Base-by-base conservation (phyloP, 23 tunicate species). In the Halocynthia roretzi region DNA sequence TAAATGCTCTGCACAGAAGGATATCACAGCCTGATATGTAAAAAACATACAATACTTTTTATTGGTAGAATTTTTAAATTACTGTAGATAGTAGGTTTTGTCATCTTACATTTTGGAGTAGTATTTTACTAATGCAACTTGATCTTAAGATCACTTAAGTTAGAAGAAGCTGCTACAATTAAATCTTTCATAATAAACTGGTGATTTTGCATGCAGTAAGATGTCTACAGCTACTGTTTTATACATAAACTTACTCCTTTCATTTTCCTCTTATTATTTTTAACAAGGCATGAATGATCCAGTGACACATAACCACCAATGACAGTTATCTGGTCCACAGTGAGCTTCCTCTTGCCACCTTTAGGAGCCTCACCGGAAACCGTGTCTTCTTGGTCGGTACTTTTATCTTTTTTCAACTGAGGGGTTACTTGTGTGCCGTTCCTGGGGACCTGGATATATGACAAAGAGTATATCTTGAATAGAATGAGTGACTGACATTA, bases 291-390 rank as follows among this genome's bases (percentile, higher is more conserved):
- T 14, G 84, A 78, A n/a, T 63, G 79, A 8, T 76, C 84, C 70
- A 91, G 76, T 62, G 88, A 80, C 15, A 91, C 87, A 71, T 91
- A 91, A 20, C 97, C 97, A 7, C 97, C 97, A 50, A 91, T 82
- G 8, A 91, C 97, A 62, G 71, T 72, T 65, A 91, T 91, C 65
- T 91, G 97, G 62, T 91, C 97, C 56, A 87, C 97, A 51, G 83
- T 82, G 23, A 75, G 75, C 73, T 91, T 91, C n/a, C 97, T 56
- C 52, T 88, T 88, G 53, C 93, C 93, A n/a, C 60, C 61, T 31
- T 76, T 10, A 8, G 68, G 74, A 20, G 79, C 54, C 8, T 70
- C 92, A 48, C 57, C 85, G 9, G 57, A 70, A 19, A 51, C 78
- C 0, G 82, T 58, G 55, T 58, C 50, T 11, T 72, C 54, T 12